A percentile compares a stretch with the other conserved stretches of the same genome.
Conservation (phyloP, 2,888 invertebrate species). For the Drosophila putrida region DNA sequence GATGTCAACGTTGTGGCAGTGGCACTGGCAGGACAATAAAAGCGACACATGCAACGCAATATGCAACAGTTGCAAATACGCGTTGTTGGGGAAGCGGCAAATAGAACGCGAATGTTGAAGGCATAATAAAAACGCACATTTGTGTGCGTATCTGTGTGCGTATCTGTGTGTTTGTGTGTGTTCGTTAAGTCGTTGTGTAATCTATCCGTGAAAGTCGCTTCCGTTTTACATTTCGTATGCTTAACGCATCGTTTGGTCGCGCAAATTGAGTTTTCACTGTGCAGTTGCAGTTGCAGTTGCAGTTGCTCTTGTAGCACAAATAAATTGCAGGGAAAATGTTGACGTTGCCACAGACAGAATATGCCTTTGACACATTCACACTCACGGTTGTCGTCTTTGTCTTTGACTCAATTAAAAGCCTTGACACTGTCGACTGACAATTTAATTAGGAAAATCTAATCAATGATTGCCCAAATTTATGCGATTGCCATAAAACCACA, state of each 20-base stretch:
- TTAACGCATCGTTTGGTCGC: conserved; percentile 75
- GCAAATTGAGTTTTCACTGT: conserved; percentile 68
- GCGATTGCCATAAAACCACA: conserved; percentile 12
- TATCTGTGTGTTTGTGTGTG: conserved; percentile 2
- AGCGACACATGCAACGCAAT: conserved; percentile 61
- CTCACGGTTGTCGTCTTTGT: background rate
- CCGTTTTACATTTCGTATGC: conserved; percentile 74
- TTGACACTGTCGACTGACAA: conserved; percentile 30
- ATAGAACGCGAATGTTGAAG: conserved; percentile 23
- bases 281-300: conserved; percentile 10
- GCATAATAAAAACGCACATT: conserved; percentile 22
- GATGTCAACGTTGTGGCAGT: conserved; percentile 20
- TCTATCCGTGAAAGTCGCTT: conserved; percentile 69
- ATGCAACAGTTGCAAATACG: conserved; percentile 71
- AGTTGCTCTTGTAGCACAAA: conserved; percentile 23
- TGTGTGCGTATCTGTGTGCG: background rate
- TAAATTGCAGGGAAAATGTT: conserved; percentile 41
- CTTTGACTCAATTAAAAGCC: conserved; percentile 44
- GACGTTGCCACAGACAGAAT: conserved; percentile 46
- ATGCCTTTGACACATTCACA: conserved; percentile 33
- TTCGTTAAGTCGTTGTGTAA: conserved; percentile 60
- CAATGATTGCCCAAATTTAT: conserved; percentile 21
- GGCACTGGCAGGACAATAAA: conserved; percentile 55
- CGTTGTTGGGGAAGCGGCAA: conserved; percentile 31
- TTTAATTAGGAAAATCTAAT: conserved; percentile 49